phyloP scores from a whole-genome alignment of 2,113 vertebrate species.

The Barnardius zonarius region DNA sequence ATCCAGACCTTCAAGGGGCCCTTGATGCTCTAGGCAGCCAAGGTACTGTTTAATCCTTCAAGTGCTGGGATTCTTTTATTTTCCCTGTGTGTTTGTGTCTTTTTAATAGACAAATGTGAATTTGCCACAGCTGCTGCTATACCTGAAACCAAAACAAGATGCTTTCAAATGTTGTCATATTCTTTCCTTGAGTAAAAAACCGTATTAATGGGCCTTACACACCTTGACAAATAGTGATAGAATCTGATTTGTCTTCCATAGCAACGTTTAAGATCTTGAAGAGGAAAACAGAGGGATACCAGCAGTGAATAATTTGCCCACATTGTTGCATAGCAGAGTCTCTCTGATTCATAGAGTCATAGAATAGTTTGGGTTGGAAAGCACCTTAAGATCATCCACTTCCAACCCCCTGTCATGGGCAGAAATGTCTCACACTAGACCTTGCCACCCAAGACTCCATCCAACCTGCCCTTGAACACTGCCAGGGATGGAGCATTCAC shows the following conservation, averaged over 20 bases:
- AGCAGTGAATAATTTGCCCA: not conserved
- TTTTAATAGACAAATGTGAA: not conserved
- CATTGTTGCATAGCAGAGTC: not conserved
- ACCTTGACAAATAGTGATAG: not conserved
- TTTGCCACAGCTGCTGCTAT: not conserved
- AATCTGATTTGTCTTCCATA: not conserved
- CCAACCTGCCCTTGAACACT: not conserved
- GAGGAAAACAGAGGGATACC: not conserved
- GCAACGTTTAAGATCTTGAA: not conserved
- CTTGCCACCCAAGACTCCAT: rapidly evolving
- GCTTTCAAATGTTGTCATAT: not conserved
- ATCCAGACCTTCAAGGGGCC: not conserved
- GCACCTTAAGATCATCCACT: not conserved
- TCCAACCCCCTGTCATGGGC: not conserved
- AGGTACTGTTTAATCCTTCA: not conserved
- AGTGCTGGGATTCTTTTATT: not conserved
- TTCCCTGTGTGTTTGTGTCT: not conserved
- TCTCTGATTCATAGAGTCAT: not conserved
- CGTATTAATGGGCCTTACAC: not conserved
- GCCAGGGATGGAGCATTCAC: not conserved
- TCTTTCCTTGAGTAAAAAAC: not conserved
- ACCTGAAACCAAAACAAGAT: not conserved
- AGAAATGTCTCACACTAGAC: rapidly evolving
- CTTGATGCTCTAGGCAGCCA: not conserved
- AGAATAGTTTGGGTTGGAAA: not conserved